These are phyloP conservation scores for Acyrthosiphon pisum DNA, from an alignment of 1,140 invertebrate genomes.

Conservation along the genomic window DNA sequence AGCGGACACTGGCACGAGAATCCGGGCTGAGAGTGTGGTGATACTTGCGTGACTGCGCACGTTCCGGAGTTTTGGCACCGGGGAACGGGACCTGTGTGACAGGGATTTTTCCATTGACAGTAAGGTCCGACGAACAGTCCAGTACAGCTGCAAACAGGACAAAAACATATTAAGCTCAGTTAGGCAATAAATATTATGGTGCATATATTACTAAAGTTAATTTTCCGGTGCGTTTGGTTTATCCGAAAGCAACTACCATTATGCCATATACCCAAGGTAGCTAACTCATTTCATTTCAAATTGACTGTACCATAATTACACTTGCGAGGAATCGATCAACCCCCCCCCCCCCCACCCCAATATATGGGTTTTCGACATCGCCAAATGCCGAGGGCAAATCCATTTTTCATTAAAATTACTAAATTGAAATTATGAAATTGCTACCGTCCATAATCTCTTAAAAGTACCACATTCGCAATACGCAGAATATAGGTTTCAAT, in stretches of 20 bases:
- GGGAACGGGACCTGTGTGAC: slow-evolving; percentile 77
- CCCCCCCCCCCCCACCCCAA: too few relatives aligned
- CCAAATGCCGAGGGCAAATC: too few relatives aligned
- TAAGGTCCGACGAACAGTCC: slow-evolving; percentile 90
- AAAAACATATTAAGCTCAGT: not conserved
- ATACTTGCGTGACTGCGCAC: slow-evolving; percentile 76
- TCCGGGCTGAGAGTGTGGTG: slow-evolving; percentile 72
- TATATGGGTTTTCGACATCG: too few relatives aligned
- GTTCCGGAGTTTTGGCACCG: slow-evolving; percentile 93
- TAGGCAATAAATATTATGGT: not conserved
- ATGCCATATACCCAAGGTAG: not conserved
- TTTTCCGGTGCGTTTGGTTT: not conserved
- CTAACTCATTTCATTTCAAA: too few relatives aligned
- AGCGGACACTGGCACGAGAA: slow-evolving; percentile 88
- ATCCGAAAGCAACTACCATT: not conserved
- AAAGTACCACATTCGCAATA: not conserved
- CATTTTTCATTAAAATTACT: too few relatives aligned
- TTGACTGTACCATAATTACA: too few relatives aligned
- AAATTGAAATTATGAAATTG: too few relatives aligned
- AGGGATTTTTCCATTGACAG: slow-evolving; percentile 92
- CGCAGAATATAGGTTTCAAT: not conserved
- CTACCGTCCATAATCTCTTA: too few relatives aligned
- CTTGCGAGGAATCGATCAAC: too few relatives aligned
- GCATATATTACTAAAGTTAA: not conserved
- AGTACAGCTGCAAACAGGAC: slow-evolving; percentile 77